phyloP scores from a whole-genome alignment of 2,113 vertebrate species.

The Larimichthys polyactis region DNA sequence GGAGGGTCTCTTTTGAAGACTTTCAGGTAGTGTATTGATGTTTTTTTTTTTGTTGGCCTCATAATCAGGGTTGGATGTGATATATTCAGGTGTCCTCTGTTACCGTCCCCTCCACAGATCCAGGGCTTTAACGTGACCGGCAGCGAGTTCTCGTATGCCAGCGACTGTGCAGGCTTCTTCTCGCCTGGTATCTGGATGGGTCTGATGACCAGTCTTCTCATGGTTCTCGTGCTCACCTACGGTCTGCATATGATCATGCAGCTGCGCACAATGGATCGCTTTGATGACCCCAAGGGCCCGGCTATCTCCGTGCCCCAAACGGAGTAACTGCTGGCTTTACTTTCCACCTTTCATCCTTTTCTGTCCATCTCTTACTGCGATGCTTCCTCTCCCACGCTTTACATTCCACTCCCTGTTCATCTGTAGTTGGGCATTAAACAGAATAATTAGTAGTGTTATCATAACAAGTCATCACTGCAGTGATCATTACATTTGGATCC shows the following conservation, averaged over 20 bases:
- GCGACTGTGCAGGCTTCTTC: constrained; percentile 90
- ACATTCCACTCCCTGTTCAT: constrained; percentile 3
- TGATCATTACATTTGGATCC: constrained; percentile 8
- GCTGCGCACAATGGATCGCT: constrained; percentile 91
- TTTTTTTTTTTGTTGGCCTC: background rate
- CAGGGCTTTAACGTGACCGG: constrained; percentile 91
- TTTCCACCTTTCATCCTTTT: background rate
- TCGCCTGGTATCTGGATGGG: constrained; percentile 93
- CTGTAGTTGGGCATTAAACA: constrained; percentile 30
- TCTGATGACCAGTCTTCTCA: constrained; percentile 89
- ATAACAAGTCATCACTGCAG: background rate
- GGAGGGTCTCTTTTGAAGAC: constrained; percentile 86
- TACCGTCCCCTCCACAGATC: constrained; percentile 82
- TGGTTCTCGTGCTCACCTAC: constrained; percentile 93
- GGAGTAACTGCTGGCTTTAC: constrained; percentile 44
- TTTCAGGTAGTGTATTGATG: constrained; percentile 85
- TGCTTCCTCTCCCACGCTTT: background rate
- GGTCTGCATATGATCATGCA: constrained; percentile 95
- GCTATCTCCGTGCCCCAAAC: constrained; percentile 84
- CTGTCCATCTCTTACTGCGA: background rate
- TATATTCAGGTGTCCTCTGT: too few species aligned
- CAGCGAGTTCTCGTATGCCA: constrained; percentile 89
- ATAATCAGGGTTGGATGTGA: too few species aligned
- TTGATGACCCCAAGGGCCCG: constrained; percentile 88
- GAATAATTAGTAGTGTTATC: constrained; percentile 4